Base-by-base conservation (phyloP, 2,888 invertebrate species). In the Unio delphinus region DNA sequence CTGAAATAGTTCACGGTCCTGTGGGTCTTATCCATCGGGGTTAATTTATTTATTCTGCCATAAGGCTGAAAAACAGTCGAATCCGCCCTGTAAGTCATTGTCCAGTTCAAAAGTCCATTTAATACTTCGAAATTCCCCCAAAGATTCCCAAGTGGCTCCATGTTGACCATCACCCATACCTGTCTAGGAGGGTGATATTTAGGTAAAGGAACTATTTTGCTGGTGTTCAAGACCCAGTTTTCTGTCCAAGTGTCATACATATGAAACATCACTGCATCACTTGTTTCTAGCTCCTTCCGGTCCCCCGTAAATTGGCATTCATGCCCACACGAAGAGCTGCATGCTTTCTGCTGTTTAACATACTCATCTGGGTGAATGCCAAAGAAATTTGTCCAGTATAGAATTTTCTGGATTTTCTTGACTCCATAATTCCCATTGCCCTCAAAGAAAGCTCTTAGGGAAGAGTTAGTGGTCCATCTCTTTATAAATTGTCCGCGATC, bases 91-190 rank as follows among this genome's bases (percentile, higher is more conserved):
- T 85, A 83, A 72, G 77, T 80, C 15, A 74, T 72, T 1, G 85
- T 85, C 85, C 84, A 85, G 69, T 85, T 85, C 66, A 85, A 84
- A 11, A 81, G 23, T 0, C 77, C 76, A 34, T 34, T 7, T 34
- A 34, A 34, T n/a, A 73, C 68, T 7, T 55, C 65, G n/a, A 80
- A 65, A 63, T 78, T 72, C 28, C 82, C 72, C 55, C 78, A 82
- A 15, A 80, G 72, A 28, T 80, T 72, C 6, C 78, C 74, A 8
- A 83, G 81, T 3, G 85, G 85, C 67, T 85, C 85, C 60, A 81
- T 69, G 56, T 80, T 82, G 34, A 70, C 71, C 17, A 85, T 55
- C 20, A 83, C 73, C 85, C 85, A 85, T 4, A 82, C 78, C 74
- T 85, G 85, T 56, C 75, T 62, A 1, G 82, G 77, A n/a, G 60